Evolutionary conservation across 1,140 invertebrate species (phyloP).

Genomic region (Chionoecetes opilio): DNA sequence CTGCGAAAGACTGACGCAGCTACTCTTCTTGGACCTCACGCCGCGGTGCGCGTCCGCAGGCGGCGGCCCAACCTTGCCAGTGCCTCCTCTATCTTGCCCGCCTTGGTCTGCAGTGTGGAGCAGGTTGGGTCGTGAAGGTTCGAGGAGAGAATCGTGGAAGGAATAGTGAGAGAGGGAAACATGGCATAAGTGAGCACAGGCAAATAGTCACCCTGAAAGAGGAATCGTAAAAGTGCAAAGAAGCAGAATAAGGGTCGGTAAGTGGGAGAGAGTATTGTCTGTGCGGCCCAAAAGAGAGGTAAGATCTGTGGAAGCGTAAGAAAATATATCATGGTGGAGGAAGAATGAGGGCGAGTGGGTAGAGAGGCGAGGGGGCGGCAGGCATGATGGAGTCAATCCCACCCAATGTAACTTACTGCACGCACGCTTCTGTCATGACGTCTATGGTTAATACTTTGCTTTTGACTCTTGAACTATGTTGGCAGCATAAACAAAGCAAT

Average conservation of each 20-base stretch:
- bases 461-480: neutral
- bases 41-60: no score
- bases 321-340: neutral
- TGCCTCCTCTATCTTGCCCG: no score
- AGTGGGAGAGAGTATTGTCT: neutral
- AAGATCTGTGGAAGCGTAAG: neutral
- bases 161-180: neutral
- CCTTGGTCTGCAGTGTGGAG: no score
- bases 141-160: neutral
- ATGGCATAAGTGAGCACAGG: neutral
- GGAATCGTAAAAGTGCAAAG: neutral
- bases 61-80: no score
- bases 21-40: no score
- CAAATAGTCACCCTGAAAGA: neutral
- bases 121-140: no score
- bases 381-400: neutral
- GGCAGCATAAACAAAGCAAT: neutral
- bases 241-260: neutral
- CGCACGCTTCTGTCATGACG: neutral
- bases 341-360: neutral
- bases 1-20: no score
- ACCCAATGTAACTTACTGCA: neutral
- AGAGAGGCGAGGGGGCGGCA: neutral
- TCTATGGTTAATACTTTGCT: neutral
- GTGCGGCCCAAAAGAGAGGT: neutral